These are phyloP conservation scores for Hypsibius dujardini DNA, from an alignment of 1,140 invertebrate genomes.

Conservation along the genomic window DNA sequence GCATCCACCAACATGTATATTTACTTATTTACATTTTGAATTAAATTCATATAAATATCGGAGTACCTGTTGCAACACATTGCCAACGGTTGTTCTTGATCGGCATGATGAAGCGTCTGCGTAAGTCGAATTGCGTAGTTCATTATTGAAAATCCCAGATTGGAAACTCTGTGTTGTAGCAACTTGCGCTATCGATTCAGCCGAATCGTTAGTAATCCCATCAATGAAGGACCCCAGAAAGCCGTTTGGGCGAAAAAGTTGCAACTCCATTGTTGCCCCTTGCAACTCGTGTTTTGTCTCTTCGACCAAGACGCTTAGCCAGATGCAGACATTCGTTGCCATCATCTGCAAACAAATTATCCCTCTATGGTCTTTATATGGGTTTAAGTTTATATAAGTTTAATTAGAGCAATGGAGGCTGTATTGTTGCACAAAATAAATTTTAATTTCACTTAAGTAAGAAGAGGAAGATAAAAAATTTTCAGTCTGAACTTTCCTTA, in stretches of 20 bases:
- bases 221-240: not conserved
- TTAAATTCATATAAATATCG: not conserved
- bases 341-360: slow-evolving; percentile 45
- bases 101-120: not conserved
- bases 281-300: slow-evolving; percentile 65
- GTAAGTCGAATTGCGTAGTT: not conserved
- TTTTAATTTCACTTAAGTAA: not conserved
- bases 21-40: not conserved
- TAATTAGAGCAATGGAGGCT: not conserved
- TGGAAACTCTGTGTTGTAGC: not conserved
- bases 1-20: not conserved
- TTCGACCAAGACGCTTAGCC: slow-evolving; percentile 74
- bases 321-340: slow-evolving; percentile 77
- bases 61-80: not conserved
- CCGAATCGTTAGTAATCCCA: not conserved
- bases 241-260: not conserved
- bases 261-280: not conserved
- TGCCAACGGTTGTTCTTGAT: not conserved
- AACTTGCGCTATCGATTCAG: not conserved
- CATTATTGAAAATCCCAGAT: not conserved
- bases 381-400: not conserved
- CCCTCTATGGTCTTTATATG: too few species aligned
- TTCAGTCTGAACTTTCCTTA: not conserved
- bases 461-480: not conserved
- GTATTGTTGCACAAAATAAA: not conserved